phyloP scores from a whole-genome alignment of 2,113 vertebrate species.

The Otis tarda region DNA sequence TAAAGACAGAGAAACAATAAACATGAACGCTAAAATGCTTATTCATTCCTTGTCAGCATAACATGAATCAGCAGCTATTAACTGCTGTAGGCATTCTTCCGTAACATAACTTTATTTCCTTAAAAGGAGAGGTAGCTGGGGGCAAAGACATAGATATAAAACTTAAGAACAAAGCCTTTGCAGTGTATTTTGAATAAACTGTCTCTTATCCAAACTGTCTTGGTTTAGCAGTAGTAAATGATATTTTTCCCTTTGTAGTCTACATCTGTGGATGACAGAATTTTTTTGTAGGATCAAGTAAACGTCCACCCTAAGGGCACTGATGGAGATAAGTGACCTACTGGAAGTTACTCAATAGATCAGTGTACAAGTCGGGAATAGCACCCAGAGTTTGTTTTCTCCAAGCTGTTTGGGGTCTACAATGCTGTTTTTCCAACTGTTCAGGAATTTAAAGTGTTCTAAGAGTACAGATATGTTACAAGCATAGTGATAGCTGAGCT shows the following conservation, averaged over 20 bases:
- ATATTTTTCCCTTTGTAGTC: neutral
- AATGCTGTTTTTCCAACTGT: neutral
- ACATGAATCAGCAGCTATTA: conserved; percentile 70
- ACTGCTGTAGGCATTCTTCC: conserved; percentile 17
- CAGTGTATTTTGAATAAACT: neutral
- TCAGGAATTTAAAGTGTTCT: neutral
- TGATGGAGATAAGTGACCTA: neutral
- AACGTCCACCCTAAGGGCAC: neutral
- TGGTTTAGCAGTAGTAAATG: neutral
- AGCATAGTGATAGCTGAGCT: neutral
- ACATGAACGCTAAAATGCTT: conserved; percentile 26
- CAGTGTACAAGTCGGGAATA: neutral
- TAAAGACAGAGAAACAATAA: neutral
- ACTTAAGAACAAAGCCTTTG: neutral
- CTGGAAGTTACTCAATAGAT: neutral
- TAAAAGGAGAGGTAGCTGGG: conserved; percentile 59
- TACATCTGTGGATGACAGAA: neutral
- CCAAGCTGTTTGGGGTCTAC: neutral
- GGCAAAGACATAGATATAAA: neutral
- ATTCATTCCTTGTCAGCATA: conserved; percentile 67
- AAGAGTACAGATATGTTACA: neutral
- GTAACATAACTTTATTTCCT: conserved; percentile 53
- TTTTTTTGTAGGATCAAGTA: neutral
- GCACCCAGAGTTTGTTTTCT: neutral
- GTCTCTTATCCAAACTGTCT: neutral